Conservation (phyloP, 2,888 invertebrate genomes). For the Tetragnatha montana region DNA sequence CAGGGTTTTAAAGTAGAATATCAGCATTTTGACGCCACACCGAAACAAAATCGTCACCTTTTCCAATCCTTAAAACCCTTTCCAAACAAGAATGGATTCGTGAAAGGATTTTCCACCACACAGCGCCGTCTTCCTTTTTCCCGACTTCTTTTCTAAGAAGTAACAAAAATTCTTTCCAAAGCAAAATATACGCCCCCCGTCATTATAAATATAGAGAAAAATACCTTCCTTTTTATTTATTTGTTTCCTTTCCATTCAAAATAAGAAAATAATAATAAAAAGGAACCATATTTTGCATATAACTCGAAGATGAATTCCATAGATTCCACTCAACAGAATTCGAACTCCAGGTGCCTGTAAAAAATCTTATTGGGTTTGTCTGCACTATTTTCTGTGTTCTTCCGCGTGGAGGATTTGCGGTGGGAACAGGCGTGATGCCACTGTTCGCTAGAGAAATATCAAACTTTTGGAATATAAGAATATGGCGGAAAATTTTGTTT, state of each 20-base stretch:
- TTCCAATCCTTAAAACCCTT: too few species aligned
- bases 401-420: not conserved
- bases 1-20: too few species aligned
- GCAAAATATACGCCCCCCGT: not conserved
- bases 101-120: too few species aligned
- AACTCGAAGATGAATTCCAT: not conserved
- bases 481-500: not conserved
- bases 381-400: not conserved
- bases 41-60: too few species aligned
- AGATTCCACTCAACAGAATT: not conserved
- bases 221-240: not conserved
- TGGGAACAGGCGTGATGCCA: not conserved
- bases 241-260: not conserved
- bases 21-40: too few species aligned
- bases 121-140: too few species aligned
- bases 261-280: not conserved
- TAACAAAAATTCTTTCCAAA: not conserved
- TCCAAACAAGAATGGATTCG: too few species aligned
- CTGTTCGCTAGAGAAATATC: not conserved
- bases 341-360: constrained; percentile 36
- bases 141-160: not conserved
- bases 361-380: constrained; percentile 19
- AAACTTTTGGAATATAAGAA: not conserved
- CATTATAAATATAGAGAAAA: not conserved
- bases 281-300: not conserved